These are phyloP conservation scores for Paraplagusia blochii DNA, from an alignment of 2,113 vertebrate species.

Conservation along the genomic window DNA sequence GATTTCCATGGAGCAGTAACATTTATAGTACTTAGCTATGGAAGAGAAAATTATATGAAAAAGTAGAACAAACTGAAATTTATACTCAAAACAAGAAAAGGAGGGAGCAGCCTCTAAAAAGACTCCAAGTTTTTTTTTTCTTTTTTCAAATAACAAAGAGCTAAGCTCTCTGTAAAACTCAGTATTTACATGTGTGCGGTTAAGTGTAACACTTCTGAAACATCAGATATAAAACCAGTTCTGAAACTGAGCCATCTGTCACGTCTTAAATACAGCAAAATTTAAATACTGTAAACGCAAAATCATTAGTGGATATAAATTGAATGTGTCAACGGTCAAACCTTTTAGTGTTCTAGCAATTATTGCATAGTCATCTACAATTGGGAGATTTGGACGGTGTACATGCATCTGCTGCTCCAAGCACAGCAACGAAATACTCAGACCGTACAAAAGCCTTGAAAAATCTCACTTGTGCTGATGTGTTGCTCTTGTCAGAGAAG, in stretches of 20 bases:
- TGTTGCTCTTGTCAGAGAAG: constrained; percentile 19
- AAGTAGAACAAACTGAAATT: constrained; percentile 37
- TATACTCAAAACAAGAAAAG: constrained; percentile 34
- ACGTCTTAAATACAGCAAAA: constrained; percentile 27
- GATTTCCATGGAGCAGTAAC: constrained; percentile 54
- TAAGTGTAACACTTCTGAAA: constrained; percentile 33
- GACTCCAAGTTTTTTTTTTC: constrained; percentile 43
- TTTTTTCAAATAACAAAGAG: constrained; percentile 48
- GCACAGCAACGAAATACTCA: constrained; percentile 32
- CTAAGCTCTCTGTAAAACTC: constrained; percentile 34
- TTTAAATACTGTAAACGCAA: constrained; percentile 29
- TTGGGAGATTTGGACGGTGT: constrained; percentile 35
- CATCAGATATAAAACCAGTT: constrained; percentile 44
- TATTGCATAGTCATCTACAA: constrained; percentile 74
- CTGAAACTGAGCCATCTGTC: constrained; percentile 19
- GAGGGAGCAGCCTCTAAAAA: constrained; percentile 51
- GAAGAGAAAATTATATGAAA: constrained; percentile 22
- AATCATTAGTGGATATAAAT: constrained; percentile 30
- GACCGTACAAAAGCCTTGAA: constrained; percentile 26
- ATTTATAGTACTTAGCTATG: constrained; percentile 57
- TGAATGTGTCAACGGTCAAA: constrained; percentile 19
- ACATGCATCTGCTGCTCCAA: constrained; percentile 41
- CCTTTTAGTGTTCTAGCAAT: constrained; percentile 50
- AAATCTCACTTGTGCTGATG: constrained; percentile 44
- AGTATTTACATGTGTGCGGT: constrained; percentile 60